Evolutionary conservation across 2,888 invertebrate genomes (phyloP), one percentile per base, ranked within the genome.

Genomic region (Buathra laborator): DNA sequence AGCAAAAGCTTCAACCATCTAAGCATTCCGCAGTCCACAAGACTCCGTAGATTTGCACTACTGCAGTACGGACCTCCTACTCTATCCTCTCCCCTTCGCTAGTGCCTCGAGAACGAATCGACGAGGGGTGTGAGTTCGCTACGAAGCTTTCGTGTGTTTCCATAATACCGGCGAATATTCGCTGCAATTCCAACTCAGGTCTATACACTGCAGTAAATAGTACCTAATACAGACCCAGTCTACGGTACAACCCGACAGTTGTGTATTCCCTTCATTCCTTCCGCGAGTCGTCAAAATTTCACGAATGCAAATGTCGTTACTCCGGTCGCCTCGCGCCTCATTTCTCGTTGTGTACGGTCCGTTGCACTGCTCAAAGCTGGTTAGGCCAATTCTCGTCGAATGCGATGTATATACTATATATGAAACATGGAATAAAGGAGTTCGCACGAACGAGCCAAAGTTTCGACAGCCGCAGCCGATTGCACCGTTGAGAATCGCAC

Each of bases 221-320:
- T 62, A 29, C 32, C 62, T 62, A 68, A 81, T 70, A 59, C 70
- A 46, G 44, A 70, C 14, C 3, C 24, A 29, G n/a, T 29, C 62
- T 24, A 12, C 32, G 14, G 29, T 62, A 14, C 14, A 37, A 9
- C 7, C 62, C 14, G 29, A 62, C 62, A 32, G 62, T 29, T 14
- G 32, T 62, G 62, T 62, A 37, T 62, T 62, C 62, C 29, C 14
- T n/a, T 14, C 62, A 29, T 62, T 32, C 56, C 62, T 29, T 62
- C 29, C 14, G 24, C 67, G 43, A 70, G 81, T 76, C 70, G 66
- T 82, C 76, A 77, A 82, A 76, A 82, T 82, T 76, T 82, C 81
- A 82, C 76, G 76, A 82, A 82, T 71, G 76, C 81, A 82, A 82
- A 82, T 82, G 53, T 71, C 76, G 71, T 82, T 82, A 82, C 37